A percentile compares a stretch with the other conserved stretches of the same genome.
Evolutionary conservation across 2,888 invertebrate species (phyloP).

Genomic region (Zhuqinia jingwanae): DNA sequence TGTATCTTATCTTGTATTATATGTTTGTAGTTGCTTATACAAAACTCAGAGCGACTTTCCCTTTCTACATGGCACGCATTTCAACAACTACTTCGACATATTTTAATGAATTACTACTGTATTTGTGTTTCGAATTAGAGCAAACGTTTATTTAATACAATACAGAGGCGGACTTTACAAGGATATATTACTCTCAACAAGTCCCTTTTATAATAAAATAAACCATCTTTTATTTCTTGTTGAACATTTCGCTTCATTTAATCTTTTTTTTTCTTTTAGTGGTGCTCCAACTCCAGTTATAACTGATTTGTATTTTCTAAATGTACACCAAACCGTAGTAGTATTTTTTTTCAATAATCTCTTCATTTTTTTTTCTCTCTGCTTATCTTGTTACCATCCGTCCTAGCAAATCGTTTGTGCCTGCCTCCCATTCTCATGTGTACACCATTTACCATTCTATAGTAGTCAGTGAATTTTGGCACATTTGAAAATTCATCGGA

Average conservation of each 20-base stretch:
- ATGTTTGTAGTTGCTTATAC: no score
- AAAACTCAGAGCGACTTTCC: background rate
- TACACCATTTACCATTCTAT: no score
- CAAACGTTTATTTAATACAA: background rate
- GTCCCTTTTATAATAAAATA: constrained; percentile 21
- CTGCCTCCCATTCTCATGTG: constrained; percentile 21
- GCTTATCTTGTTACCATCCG: constrained; percentile 52
- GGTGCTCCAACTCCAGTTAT: background rate
- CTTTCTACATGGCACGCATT: no score
- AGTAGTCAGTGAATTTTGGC: constrained; percentile 64
- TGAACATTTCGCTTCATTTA: constrained; percentile 13
- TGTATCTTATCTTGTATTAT: no score
- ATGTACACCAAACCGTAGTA: constrained; percentile 10
- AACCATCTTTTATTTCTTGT: constrained; percentile 14
- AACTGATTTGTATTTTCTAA: constrained; percentile 4
- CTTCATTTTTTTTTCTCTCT: constrained; percentile 48
- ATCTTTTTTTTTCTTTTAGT: background rate
- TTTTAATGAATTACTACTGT: constrained; percentile 52
- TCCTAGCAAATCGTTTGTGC: constrained; percentile 45
- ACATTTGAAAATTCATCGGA: constrained; percentile 56
- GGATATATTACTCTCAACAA: constrained; percentile 10
- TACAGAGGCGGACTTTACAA: background rate
- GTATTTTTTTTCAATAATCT: background rate
- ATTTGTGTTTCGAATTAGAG: constrained; percentile 5
- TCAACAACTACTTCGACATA: background rate